These are phyloP conservation scores for Dasyprocta punctata DNA, from an alignment of 2,113 vertebrate species.

Conservation along the genomic window DNA sequence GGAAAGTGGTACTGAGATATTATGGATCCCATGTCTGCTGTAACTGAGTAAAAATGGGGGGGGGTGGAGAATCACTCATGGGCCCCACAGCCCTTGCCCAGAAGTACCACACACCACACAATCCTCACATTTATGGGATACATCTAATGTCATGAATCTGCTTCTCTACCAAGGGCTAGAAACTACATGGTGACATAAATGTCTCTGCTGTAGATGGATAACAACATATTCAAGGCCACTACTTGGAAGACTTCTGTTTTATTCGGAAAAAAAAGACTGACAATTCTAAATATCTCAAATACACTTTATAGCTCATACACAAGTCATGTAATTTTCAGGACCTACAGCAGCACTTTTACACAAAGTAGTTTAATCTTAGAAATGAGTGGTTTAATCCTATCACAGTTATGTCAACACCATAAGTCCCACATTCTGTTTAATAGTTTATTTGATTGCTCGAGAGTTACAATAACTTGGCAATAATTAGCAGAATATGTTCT, in stretches of 20 bases:
- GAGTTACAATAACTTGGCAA: constrained; percentile 3
- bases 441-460: constrained; percentile 2
- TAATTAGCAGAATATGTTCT: not conserved
- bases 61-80: not conserved
- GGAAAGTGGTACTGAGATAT: not conserved
- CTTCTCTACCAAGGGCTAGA: not conserved
- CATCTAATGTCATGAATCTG: not conserved
- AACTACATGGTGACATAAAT: not conserved
- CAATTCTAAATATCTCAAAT: not conserved
- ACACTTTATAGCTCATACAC: not conserved
- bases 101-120: not conserved
- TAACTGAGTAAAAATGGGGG: not conserved
- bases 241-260: not conserved
- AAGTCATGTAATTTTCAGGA: not conserved
- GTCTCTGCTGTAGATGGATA: not conserved
- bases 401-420: not conserved
- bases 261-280: not conserved
- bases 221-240: not conserved
- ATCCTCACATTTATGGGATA: not conserved
- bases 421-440: not conserved
- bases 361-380: not conserved
- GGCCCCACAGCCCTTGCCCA: not conserved
- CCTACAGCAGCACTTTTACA: not conserved
- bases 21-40: not conserved
- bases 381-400: constrained; percentile 47